phyloP scores from a whole-genome alignment of 2,113 vertebrate genomes.

The Salvelinus namaycush region DNA sequence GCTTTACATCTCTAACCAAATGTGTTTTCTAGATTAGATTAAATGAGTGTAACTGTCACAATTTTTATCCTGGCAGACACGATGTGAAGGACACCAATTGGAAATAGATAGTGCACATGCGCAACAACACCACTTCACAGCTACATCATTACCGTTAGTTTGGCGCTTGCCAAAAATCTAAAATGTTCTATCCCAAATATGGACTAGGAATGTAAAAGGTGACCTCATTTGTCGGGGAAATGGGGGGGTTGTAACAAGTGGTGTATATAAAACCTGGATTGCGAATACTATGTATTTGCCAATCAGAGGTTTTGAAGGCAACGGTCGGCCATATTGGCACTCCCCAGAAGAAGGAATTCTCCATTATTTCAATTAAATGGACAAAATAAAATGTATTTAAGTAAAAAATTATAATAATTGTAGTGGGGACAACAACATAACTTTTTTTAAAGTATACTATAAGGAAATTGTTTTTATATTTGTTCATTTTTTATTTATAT shows the following conservation, averaged over 20 bases:
- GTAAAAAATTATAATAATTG: no score
- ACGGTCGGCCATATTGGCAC: no score
- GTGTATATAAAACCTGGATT: no score
- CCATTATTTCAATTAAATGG: no score
- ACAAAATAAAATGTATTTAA: no score
- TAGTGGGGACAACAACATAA: no score
- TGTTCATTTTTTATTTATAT: no score
- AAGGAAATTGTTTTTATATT: no score
- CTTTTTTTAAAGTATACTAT: no score
- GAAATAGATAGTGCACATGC: not conserved
- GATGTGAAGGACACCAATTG: not conserved
- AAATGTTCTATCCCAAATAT: slow-evolving; percentile 71
- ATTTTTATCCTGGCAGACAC: not conserved
- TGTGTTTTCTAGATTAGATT: not conserved
- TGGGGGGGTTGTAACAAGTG: slow-evolving; percentile 29
- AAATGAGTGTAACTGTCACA: not conserved
- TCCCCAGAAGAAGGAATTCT: no score
- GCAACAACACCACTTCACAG: not conserved
- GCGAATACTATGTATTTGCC: no score
- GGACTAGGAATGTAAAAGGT: slow-evolving; percentile 74
- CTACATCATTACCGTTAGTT: not conserved
- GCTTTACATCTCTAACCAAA: not conserved
- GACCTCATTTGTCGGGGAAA: slow-evolving; percentile 66
- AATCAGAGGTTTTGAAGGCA: no score
- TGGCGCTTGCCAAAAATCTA: slow-evolving; percentile 22